Conservation (phyloP, 2,888 invertebrate genomes). For the Andricus curvator region DNA sequence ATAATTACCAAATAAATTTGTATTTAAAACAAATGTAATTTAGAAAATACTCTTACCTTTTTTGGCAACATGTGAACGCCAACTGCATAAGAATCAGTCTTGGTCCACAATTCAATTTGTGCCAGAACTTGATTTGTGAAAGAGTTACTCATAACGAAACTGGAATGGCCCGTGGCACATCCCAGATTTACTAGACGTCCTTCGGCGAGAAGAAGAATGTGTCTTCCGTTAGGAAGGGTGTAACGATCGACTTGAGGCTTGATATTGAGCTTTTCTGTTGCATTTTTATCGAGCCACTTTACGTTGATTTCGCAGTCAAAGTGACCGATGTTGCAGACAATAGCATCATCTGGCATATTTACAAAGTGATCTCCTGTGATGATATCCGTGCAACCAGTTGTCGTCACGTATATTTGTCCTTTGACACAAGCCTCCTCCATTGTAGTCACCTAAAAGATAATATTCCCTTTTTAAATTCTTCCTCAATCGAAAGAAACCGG, state of each 20-base stretch:
- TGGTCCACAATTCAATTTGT: constrained; percentile 99
- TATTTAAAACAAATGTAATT: not conserved
- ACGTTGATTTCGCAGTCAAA: constrained; percentile 99
- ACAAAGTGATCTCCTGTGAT: constrained; percentile 92
- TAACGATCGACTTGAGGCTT: constrained; percentile 99
- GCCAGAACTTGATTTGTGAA: constrained; percentile 99
- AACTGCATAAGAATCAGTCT: constrained; percentile 88
- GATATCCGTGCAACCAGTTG: constrained; percentile 97
- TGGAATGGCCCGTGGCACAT: constrained; percentile 99
- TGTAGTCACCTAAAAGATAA: constrained; percentile 86
- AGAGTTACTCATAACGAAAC: constrained; percentile 99
- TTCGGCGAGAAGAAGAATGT: constrained; percentile 96
- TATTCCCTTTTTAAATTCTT: not conserved
- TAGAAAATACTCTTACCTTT: constrained; percentile 77
- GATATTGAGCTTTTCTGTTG: constrained; percentile 91
- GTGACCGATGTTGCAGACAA: constrained; percentile 99
- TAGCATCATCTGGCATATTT: constrained; percentile 96
- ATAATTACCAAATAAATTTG: constrained; percentile 49
- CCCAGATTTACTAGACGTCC: constrained; percentile 98
- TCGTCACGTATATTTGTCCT: constrained; percentile 97
- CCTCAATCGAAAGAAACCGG: not conserved
- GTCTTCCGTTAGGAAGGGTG: constrained; percentile 91
- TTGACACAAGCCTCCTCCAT: constrained; percentile 96
- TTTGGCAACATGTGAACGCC: constrained; percentile 98
- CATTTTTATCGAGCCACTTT: constrained; percentile 95